Evolutionary conservation across 2,888 invertebrate genomes (phyloP), one percentile per base, ranked within the genome.

Genomic region (Masnerella sp.): DNA sequence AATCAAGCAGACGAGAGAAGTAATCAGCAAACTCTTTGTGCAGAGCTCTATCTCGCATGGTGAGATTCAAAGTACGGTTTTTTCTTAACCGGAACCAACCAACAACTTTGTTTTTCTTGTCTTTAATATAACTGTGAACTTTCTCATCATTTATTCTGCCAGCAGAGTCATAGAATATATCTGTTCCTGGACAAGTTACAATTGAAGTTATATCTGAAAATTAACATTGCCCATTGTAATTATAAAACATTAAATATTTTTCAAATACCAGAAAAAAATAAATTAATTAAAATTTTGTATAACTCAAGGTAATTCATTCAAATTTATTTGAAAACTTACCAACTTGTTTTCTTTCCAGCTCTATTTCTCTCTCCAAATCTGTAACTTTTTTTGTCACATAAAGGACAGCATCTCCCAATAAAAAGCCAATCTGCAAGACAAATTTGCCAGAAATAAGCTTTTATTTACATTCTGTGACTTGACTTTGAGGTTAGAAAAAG

Each of bases 71-170:
- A 38, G 87, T 88, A 45, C 88, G 88, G 54, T 90, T 89, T 75
- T 89, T 88, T 75, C 91, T 89, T 80, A 90, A 92, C 83, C 90
- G 91, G 82, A 91, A 93, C 93, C 93, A 93, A 17, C 92, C 93
- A 7, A 93, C 90, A 15, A 93, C 89, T 86, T 90, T 90, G 76
- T 88, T 88, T 15, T 89, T 88, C 67, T 89, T 88, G 64, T 88
- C 88, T 1, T 89, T 88, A 11, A 93, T 82, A 64, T 92, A 87
- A 4, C 88, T 88, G 59, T 86, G 84, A 1, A 93, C 81, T 76
- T 89, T 89, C 75, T 5, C 90, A 89, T 74, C 88, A 88, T 78
- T 90, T 89, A 93, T 88, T 80, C 88, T 88, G 5, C 93, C 92
- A 2, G 89, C 87, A 1, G 90, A 89, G 40, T 90, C 87, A 78